These are phyloP conservation scores for Megamerina dolium DNA, from an alignment of 2,888 invertebrate genomes.

Conservation along the genomic window DNA sequence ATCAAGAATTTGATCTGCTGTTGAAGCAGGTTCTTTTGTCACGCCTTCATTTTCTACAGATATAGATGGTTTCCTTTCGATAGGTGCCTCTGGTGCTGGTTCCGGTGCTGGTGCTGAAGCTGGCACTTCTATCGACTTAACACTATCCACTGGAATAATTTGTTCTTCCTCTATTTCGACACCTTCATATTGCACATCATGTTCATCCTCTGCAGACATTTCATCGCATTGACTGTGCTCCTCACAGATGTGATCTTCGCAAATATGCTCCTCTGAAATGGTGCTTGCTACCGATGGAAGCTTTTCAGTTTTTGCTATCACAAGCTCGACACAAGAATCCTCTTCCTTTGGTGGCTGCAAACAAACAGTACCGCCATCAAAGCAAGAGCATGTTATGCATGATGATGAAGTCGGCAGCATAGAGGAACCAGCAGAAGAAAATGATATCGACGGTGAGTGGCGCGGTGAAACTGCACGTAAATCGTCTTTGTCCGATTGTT, in stretches of 20 bases:
- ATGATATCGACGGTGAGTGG: conserved; percentile 1
- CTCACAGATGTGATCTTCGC: conserved; percentile 13
- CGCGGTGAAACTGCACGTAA: background rate
- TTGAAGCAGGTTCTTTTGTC: background rate
- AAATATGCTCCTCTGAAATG: conserved; percentile 6
- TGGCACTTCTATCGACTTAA: background rate
- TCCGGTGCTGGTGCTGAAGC: background rate
- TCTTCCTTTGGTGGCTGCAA: conserved; percentile 1
- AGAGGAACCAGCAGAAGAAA: conserved; percentile 29
- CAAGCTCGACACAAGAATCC: conserved; percentile 10
- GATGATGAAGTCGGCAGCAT: conserved; percentile 32
- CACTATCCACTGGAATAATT: no score
- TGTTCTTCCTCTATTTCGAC: conserved; percentile 2
- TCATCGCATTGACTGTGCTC: conserved; percentile 19
- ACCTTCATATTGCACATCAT: conserved; percentile 2
- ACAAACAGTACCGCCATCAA: conserved; percentile 19
- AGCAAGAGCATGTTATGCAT: conserved; percentile 23
- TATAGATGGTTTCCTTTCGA: background rate
- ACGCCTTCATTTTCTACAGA: background rate
- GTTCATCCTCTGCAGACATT: conserved; percentile 4
- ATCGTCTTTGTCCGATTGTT: background rate
- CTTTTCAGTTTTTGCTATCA: conserved; percentile 16
- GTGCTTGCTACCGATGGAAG: no score
- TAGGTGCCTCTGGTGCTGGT: background rate
- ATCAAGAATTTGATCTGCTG: background rate